Evolutionary conservation across 2,797 vertebrate genomes (phyloP).

Genomic region (Paguma larvata): DNA sequence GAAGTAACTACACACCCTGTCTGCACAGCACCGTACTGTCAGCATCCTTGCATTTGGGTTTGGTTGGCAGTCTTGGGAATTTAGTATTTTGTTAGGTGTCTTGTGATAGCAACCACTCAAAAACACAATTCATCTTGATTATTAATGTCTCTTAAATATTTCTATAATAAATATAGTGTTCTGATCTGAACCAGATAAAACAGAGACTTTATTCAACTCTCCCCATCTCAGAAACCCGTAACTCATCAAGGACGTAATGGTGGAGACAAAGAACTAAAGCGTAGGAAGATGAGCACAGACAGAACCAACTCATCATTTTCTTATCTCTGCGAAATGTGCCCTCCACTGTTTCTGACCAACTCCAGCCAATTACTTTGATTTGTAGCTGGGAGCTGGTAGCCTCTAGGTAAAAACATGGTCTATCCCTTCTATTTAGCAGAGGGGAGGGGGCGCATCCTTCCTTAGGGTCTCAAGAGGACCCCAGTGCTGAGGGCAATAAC

Average conservation of each 20-base stretch:
- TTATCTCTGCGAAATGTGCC: slow-evolving; percentile 9
- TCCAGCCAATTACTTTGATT: slow-evolving; percentile 70
- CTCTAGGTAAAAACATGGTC: neutral
- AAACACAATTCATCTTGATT: slow-evolving; percentile 83
- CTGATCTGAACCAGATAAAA: slow-evolving; percentile 57
- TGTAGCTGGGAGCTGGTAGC: slow-evolving; percentile 47
- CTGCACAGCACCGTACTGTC: neutral
- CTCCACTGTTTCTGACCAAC: slow-evolving; percentile 36
- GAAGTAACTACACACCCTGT: neutral
- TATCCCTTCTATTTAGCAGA: neutral
- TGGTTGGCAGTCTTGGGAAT: slow-evolving; percentile 69
- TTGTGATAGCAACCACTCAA: slow-evolving; percentile 77
- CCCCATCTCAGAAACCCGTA: slow-evolving; percentile 43
- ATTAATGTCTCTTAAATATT: slow-evolving; percentile 85
- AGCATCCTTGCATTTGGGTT: neutral
- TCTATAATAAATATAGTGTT: slow-evolving; percentile 84
- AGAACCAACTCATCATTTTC: slow-evolving; percentile 28
- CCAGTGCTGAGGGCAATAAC: neutral
- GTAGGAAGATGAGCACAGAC: neutral
- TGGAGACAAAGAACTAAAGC: slow-evolving; percentile 13
- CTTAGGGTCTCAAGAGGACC: neutral
- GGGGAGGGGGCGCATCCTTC: neutral
- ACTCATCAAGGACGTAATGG: slow-evolving; percentile 27
- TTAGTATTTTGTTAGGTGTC: slow-evolving; percentile 75
- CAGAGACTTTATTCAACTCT: slow-evolving; percentile 54